A percentile compares a stretch with the other conserved stretches of the same genome.
Evolutionary conservation across 2,888 invertebrate species (phyloP).

Genomic region (Blastobasis adustella): DNA sequence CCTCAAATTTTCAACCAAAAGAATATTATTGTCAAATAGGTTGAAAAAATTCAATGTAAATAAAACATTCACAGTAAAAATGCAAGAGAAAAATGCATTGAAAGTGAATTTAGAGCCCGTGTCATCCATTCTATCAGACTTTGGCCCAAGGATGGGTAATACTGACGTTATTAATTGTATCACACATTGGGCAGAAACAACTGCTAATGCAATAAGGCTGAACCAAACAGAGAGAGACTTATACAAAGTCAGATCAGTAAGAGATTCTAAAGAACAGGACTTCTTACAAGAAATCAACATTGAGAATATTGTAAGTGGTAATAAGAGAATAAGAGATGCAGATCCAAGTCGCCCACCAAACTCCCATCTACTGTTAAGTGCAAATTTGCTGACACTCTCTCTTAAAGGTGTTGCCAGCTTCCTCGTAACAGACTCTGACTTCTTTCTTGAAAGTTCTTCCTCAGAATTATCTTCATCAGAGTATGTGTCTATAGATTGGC

Average conservation of each 20-base stretch:
- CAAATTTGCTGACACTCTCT: conserved; percentile 34
- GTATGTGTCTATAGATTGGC: conserved; percentile 50
- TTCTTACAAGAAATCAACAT: conserved; percentile 49
- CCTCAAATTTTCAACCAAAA: conserved; percentile 74
- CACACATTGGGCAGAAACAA: conserved; percentile 53
- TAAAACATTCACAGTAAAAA: conserved; percentile 48
- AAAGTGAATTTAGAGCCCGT: conserved; percentile 42
- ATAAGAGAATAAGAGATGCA: conserved; percentile 35
- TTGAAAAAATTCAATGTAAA: conserved; percentile 63
- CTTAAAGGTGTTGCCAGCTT: conserved; percentile 59
- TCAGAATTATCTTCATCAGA: conserved; percentile 59
- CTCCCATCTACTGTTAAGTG: conserved; percentile 45
- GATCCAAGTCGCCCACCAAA: conserved; percentile 58
- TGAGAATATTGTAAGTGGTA: conserved; percentile 47
- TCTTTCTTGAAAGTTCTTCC: conserved; percentile 34
- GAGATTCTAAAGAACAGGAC: conserved; percentile 43
- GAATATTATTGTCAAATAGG: conserved; percentile 52
- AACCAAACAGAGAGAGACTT: conserved; percentile 36
- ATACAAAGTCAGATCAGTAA: conserved; percentile 36
- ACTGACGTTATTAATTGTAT: conserved; percentile 65
- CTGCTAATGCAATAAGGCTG: conserved; percentile 35
- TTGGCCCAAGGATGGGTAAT: conserved; percentile 72
- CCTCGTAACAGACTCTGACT: conserved; percentile 43
- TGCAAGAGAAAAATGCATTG: conserved; percentile 73
- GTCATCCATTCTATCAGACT: conserved; percentile 44